A percentile compares a stretch with the other conserved stretches of the same genome.
Evolutionary conservation across 2,113 vertebrate genomes (phyloP).

Genomic region (Leptocoma aspasia): DNA sequence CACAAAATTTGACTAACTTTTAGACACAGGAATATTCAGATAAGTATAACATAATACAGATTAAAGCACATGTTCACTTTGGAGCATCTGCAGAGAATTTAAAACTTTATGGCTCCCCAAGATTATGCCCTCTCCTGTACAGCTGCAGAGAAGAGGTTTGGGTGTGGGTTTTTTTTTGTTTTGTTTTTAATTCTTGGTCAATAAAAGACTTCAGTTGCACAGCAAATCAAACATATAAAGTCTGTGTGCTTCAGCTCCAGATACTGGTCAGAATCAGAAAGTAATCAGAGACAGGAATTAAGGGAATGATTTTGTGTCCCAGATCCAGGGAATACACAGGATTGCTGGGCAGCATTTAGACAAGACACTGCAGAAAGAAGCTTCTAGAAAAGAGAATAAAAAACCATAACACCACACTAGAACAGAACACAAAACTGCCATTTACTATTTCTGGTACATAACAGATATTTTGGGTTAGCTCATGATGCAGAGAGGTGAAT

Average conservation of each 20-base stretch:
- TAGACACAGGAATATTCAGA: neutral
- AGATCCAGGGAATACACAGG: neutral
- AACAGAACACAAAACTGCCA: neutral
- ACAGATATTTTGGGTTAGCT: neutral
- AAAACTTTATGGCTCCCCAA: neutral
- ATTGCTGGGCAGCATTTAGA: constrained; percentile 6
- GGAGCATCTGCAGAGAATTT: neutral
- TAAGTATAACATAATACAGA: neutral
- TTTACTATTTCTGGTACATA: neutral
- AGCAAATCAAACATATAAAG: neutral
- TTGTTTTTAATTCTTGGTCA: neutral
- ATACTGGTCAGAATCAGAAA: neutral
- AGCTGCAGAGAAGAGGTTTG: neutral
- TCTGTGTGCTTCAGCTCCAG: neutral
- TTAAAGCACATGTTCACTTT: neutral
- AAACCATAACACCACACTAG: neutral
- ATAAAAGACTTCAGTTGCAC: neutral
- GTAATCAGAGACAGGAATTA: constrained; percentile 53
- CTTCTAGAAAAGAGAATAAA: neutral
- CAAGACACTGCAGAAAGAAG: neutral
- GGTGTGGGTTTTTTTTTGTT: neutral
- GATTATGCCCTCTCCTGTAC: neutral
- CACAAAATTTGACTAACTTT: neutral
- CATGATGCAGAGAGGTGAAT: neutral
- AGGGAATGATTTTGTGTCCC: constrained; percentile 29